These are phyloP conservation scores for Hyposoter dolosus DNA, from an alignment of 2,888 invertebrate genomes.

Conservation along the genomic window DNA sequence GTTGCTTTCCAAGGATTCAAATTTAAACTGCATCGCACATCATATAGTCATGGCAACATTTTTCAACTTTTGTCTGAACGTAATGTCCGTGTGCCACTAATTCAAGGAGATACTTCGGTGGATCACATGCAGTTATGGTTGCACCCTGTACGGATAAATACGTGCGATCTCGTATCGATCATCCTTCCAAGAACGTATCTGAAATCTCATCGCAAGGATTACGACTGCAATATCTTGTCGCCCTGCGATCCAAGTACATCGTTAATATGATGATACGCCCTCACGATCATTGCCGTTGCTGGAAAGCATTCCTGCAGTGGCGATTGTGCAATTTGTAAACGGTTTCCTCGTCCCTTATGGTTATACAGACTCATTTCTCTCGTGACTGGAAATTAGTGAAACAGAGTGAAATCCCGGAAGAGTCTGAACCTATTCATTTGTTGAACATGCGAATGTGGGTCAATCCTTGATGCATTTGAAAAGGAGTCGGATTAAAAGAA, in stretches of 20 bases:
- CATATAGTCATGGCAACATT: no score
- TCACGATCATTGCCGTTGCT: slow-evolving; percentile 27
- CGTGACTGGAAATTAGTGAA: neutral
- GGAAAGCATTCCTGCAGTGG: neutral
- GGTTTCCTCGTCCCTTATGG: neutral
- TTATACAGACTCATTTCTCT: neutral
- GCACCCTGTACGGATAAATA: neutral
- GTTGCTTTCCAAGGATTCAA: no score
- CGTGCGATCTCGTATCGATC: slow-evolving; percentile 47
- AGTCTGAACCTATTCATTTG: neutral
- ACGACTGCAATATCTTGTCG: slow-evolving; percentile 59
- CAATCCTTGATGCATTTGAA: slow-evolving; percentile 26
- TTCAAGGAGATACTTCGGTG: neutral
- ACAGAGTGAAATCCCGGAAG: neutral
- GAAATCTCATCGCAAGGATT: slow-evolving; percentile 52
- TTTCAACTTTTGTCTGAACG: neutral
- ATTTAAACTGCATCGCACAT: no score
- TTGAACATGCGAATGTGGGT: slow-evolving; percentile 2
- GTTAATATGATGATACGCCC: slow-evolving; percentile 53
- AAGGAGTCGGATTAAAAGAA: slow-evolving; percentile 13
- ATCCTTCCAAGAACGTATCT: slow-evolving; percentile 46
- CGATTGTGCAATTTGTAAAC: slow-evolving; percentile 6
- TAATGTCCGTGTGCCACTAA: neutral
- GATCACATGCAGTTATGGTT: neutral
- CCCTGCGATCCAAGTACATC: slow-evolving; percentile 27